Evolutionary conservation across 2,797 vertebrate genomes (phyloP).

Genomic region (Halcyon leucocephala): DNA sequence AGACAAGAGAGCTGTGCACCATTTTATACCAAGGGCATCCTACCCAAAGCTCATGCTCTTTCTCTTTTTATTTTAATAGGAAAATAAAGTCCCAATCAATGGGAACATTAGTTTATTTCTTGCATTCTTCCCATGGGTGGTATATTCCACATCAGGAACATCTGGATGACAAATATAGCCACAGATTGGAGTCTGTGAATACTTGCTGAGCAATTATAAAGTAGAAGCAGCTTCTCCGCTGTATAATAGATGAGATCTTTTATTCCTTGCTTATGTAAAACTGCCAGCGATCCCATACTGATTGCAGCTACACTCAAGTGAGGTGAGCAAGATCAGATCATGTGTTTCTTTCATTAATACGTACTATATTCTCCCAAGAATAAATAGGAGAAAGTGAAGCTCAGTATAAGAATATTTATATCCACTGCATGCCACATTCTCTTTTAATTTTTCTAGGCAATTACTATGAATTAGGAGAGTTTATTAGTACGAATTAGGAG

Average conservation of each 20-base stretch:
- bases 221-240: background rate
- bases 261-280: background rate
- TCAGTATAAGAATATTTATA: background rate
- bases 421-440: background rate
- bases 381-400: background rate
- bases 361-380: background rate
- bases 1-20: background rate
- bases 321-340: background rate
- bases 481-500: background rate
- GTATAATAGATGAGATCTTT: background rate
- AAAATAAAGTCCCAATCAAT: background rate
- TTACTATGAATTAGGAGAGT: background rate
- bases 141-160: slow-evolving; percentile 19
- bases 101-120: slow-evolving; percentile 14
- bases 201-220: background rate
- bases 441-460: background rate
- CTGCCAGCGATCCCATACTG: background rate
- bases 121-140: slow-evolving; percentile 38
- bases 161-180: slow-evolving; percentile 5
- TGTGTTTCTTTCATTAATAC: background rate
- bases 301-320: background rate
- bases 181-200: background rate
- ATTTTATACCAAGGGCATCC: background rate
- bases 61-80: background rate
- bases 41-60: background rate